These are phyloP conservation scores for Crenuchus spilurus DNA, from an alignment of 2,797 vertebrate species.

Conservation along the genomic window DNA sequence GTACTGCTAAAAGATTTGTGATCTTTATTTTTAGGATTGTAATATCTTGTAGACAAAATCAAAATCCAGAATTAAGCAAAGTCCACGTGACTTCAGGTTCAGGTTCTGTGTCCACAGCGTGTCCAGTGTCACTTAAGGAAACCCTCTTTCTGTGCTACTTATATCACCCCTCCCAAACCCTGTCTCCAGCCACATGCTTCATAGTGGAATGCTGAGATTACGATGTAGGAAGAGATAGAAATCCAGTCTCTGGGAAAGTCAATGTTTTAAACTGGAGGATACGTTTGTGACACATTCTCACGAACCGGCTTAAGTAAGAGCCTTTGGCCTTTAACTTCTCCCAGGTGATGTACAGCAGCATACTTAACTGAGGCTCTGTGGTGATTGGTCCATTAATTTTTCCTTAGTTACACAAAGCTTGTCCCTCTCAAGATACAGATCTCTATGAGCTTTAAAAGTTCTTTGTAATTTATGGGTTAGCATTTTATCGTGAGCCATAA, in stretches of 20 bases:
- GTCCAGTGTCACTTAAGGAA: background rate
- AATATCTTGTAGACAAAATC: background rate
- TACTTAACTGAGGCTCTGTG: background rate
- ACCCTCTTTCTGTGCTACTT: background rate
- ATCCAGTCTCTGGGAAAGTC: background rate
- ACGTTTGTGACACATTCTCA: background rate
- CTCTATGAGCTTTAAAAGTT: slow-evolving; percentile 35
- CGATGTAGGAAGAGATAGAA: background rate
- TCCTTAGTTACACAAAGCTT: slow-evolving; percentile 33
- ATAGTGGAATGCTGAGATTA: background rate
- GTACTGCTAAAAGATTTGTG: too few relatives aligned
- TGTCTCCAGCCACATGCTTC: background rate
- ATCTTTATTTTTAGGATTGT: background rate
- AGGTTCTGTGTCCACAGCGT: background rate
- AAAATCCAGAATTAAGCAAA: background rate
- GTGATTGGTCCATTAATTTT: background rate
- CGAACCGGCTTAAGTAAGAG: background rate
- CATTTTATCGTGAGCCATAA: slow-evolving; percentile 39
- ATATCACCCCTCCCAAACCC: background rate
- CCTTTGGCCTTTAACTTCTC: background rate
- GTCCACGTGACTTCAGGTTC: background rate
- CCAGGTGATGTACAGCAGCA: background rate
- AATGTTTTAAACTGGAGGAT: background rate
- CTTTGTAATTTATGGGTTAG: slow-evolving; percentile 34
- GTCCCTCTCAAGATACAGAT: slow-evolving; percentile 26